Conservation (phyloP, 1,140 invertebrate genomes). For the Dreissena rostriformis region DNA sequence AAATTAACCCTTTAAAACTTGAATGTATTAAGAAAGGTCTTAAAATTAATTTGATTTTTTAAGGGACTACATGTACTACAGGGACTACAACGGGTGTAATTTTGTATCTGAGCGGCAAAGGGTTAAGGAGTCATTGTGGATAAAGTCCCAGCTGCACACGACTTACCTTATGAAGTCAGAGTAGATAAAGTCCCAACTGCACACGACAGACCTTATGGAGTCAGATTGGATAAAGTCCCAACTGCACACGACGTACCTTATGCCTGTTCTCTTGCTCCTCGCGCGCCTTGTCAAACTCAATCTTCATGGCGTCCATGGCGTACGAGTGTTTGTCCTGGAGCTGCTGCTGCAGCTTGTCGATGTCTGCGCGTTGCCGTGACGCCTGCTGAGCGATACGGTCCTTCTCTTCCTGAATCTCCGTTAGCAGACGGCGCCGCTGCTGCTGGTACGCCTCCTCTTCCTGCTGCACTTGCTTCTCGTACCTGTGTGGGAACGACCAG, state of each 20-base stretch:
- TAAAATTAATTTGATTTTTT: too few species aligned
- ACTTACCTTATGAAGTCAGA: too few species aligned
- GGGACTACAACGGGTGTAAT: too few species aligned
- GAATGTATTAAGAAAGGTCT: too few species aligned
- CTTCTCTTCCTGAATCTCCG: slow-evolving; percentile 81
- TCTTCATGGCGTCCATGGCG: slow-evolving; percentile 78
- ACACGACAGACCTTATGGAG: too few species aligned
- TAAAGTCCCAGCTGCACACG: too few species aligned
- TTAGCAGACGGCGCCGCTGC: slow-evolving; percentile 77
- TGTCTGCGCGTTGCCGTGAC: slow-evolving; percentile 75
- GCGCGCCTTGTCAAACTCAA: slow-evolving; percentile 79
- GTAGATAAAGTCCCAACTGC: too few species aligned
- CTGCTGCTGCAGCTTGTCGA: slow-evolving; percentile 79
- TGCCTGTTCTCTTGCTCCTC: slow-evolving; percentile 80
- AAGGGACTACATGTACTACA: too few species aligned
- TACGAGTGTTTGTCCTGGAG: slow-evolving; percentile 78
- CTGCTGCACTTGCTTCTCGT: slow-evolving; percentile 81
- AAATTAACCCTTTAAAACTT: too few species aligned
- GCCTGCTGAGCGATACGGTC: slow-evolving; percentile 77
- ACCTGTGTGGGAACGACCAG: slow-evolving; percentile 69
- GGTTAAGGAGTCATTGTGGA: too few species aligned
- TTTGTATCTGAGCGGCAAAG: too few species aligned
- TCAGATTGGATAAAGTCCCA: too few species aligned
- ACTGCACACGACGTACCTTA: slow-evolving; percentile 65
- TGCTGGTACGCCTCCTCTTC: slow-evolving; percentile 80